Conservation (phyloP, 1,140 invertebrate genomes). For the Panonychus citri region DNA sequence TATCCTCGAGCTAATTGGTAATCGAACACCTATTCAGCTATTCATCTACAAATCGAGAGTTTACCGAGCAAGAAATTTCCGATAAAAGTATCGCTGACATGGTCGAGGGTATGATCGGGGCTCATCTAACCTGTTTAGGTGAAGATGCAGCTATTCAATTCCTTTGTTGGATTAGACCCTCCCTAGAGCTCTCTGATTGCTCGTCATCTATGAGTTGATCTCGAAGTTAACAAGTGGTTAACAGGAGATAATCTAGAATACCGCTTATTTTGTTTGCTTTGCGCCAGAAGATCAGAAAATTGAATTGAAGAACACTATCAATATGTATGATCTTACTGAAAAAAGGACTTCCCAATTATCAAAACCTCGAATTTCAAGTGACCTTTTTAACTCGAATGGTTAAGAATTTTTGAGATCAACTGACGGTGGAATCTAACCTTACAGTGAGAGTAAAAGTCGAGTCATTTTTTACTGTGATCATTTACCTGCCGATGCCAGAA, state of each 20-base stretch:
- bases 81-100: constrained; percentile 49
- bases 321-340: too few relatives aligned
- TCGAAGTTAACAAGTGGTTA: constrained; percentile 18
- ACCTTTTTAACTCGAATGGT: too few relatives aligned
- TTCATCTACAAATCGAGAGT: constrained; percentile 11
- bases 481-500: too few relatives aligned
- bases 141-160: constrained; percentile 32
- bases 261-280: not conserved
- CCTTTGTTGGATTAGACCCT: constrained; percentile 39
- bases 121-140: constrained; percentile 35
- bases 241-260: too few relatives aligned
- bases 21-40: constrained; percentile 38
- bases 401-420: too few relatives aligned
- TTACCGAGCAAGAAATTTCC: constrained; percentile 27
- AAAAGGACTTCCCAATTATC: too few relatives aligned
- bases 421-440: too few relatives aligned
- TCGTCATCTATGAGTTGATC: constrained; percentile 4
- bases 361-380: too few relatives aligned
- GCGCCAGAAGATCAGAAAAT: not conserved
- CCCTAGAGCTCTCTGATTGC: not conserved
- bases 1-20: constrained; percentile 38
- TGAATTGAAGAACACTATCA: too few relatives aligned
- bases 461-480: too few relatives aligned
- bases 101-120: constrained; percentile 59
- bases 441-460: too few relatives aligned